Conservation (phyloP, 2,113 vertebrate genomes). For the Leiothrix lutea region DNA sequence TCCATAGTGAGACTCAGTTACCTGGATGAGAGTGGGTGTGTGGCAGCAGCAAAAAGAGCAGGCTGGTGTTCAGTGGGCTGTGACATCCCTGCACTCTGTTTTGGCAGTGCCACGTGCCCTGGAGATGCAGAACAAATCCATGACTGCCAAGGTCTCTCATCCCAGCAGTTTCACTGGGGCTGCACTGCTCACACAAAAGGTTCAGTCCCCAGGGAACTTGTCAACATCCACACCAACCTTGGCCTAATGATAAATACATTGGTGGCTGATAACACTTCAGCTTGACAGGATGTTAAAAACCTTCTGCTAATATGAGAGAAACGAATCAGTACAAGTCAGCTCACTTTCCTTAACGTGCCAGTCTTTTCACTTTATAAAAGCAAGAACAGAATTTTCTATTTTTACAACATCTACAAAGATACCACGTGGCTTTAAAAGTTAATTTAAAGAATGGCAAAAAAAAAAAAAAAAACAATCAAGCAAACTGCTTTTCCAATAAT, state of each 20-base stretch:
- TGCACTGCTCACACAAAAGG: background rate
- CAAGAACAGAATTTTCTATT: background rate
- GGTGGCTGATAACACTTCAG: background rate
- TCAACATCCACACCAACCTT: background rate
- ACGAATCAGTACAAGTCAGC: too few species aligned
- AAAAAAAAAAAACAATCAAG: background rate
- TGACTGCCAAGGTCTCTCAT: background rate
- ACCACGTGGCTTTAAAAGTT: background rate
- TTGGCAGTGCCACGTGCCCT: fast-evolving
- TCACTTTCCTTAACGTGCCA: background rate
- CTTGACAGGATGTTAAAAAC: background rate
- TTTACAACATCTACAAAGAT: background rate
- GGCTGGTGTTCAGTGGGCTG: background rate
- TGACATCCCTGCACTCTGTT: background rate
- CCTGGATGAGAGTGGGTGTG: background rate
- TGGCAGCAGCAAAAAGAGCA: fast-evolving
- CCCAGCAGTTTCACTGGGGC: background rate
- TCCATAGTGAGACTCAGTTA: background rate
- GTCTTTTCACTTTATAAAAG: background rate
- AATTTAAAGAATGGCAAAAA: background rate
- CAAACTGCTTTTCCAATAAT: background rate
- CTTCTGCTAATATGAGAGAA: background rate
- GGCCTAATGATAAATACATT: background rate
- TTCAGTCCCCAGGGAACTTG: background rate
- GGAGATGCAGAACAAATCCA: background rate